Evolutionary conservation across 2,113 vertebrate species (phyloP), one percentile per base, ranked within the genome.

Genomic region (Misgurnus anguillicaudatus): DNA sequence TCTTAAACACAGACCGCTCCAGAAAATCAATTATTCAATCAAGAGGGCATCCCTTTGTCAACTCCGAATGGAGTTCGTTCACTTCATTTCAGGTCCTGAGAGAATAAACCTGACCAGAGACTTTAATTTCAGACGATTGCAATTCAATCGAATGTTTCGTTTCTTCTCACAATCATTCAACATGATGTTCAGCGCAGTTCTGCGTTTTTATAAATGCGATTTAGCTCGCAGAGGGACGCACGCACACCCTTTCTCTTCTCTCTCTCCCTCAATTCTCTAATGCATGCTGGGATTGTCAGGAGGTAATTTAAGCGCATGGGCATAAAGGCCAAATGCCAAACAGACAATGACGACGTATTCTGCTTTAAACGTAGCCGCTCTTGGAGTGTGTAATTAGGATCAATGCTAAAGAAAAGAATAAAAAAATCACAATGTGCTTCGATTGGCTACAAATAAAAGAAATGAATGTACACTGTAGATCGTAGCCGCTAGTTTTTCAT

Each of bases 1-100:
- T 96, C 95, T 98, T 97, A 98, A 98, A 98, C 96, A 97, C 94
- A 96, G 91, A 89, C 93, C 94, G 89, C 94, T 95, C 92, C 91
- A 94, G 92, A 94, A 94, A 95, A 92, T 92, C 95, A 98, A 98
- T 98, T 98, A 99, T 98, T 99, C 96, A 98, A 98, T 99, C 97
- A 98, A 62, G 95, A 95, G 94, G 36, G 48, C 94, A 88, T 90
- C 94, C 93, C 94, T 94, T 39, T 64, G 36, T 67, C 78, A 65
- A 19, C 42, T 47, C 93, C 92, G 91, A 91, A 88, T 90, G 90
- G 89, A 88, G 75, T 85, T 90, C 91, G 94, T 94, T 95, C 95
- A 93, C 97, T 97, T 98, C 95, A 98, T 98, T 97, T 97, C 95
- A 93, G 94, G 89, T 38, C 86, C 91, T 90, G 92, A 88, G 87